These are phyloP conservation scores for Plestiodon gilberti DNA, from an alignment of 2,113 vertebrate species.

Conservation along the genomic window DNA sequence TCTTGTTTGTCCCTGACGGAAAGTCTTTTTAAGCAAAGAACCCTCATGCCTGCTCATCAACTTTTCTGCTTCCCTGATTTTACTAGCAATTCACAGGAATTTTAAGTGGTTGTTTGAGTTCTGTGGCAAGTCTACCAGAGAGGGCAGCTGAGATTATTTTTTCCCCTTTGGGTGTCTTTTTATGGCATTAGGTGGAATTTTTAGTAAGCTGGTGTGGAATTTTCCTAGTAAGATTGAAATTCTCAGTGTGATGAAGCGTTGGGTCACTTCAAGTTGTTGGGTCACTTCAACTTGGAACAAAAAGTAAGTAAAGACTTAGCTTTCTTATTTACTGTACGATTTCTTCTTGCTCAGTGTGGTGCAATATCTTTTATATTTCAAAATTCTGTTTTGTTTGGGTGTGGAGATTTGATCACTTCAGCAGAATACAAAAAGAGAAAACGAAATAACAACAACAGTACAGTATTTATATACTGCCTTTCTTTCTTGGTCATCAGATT, in stretches of 20 bases:
- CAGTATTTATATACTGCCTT: no score
- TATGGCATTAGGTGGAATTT: background rate
- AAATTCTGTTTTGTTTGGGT: background rate
- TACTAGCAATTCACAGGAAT: background rate
- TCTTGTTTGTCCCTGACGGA: background rate
- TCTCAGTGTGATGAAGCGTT: background rate
- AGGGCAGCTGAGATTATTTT: background rate
- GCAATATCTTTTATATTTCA: background rate
- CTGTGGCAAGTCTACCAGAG: conserved; percentile 31
- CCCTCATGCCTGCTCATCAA: background rate
- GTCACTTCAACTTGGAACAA: background rate
- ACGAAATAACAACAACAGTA: background rate
- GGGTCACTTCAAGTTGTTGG: background rate
- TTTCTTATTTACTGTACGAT: background rate
- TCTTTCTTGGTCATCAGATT: no score
- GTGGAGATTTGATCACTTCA: background rate
- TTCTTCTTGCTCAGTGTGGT: background rate
- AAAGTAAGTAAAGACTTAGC: background rate
- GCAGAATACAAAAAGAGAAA: background rate
- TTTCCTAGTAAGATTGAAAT: background rate
- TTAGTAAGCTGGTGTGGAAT: background rate
- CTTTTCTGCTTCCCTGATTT: conserved; percentile 46
- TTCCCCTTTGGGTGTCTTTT: conserved; percentile 6
- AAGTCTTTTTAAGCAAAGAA: background rate
- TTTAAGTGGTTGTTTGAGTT: conserved; percentile 37